Conservation (phyloP, 1,140 invertebrate genomes). For the Zeugodacus cucurbitae region DNA sequence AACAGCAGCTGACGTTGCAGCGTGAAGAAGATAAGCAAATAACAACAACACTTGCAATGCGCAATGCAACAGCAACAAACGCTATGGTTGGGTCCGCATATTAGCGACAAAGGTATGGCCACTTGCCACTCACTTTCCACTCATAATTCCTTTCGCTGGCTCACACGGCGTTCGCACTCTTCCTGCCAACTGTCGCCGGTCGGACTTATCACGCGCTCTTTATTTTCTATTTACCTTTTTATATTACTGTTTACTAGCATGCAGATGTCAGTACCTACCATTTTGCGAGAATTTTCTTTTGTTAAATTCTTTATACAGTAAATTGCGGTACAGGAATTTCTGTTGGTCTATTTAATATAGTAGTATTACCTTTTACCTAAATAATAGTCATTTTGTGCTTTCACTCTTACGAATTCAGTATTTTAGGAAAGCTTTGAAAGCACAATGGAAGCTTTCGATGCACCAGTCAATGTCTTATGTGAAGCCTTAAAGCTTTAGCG, state of each 20-base stretch:
- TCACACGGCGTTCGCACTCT: neutral
- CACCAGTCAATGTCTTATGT: no score
- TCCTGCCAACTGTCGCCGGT: neutral
- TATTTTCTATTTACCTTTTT: neutral
- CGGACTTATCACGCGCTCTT: neutral
- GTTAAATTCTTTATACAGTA: neutral
- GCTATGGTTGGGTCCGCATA: neutral
- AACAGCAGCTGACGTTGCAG: neutral
- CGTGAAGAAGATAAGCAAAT: neutral
- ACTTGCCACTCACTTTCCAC: conserved; percentile 9
- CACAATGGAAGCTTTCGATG: no score
- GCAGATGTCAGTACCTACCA: neutral
- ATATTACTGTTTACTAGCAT: neutral
- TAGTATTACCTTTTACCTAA: no score
- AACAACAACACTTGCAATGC: neutral
- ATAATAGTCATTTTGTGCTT: no score
- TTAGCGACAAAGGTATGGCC: neutral
- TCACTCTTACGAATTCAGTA: no score
- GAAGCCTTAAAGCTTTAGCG: no score
- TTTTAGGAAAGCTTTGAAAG: no score
- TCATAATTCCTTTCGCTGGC: conserved; percentile 7
- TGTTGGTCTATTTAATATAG: neutral
- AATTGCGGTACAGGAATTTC: neutral
- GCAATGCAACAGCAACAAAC: neutral
- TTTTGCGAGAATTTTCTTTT: neutral